Percentiles rank a stretch among this genome's conserved stretches.
phyloP scores from a whole-genome alignment of 23 tunicate species.

The Styela plicata region DNA sequence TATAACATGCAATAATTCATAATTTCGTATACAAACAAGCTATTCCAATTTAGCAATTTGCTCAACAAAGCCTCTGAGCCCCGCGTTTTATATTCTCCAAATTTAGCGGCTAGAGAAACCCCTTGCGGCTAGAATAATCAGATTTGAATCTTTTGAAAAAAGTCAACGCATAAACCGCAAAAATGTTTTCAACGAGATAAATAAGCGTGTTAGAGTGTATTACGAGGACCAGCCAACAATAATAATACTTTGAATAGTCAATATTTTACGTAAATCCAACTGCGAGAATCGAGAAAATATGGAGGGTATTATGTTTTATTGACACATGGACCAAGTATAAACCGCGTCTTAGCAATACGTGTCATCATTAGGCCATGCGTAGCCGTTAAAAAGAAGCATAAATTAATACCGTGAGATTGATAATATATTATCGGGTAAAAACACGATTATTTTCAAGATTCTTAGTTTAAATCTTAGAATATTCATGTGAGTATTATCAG shows the following conservation, averaged over 20 bases:
- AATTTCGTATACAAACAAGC: neutral
- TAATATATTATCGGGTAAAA: no score
- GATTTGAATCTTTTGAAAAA: neutral
- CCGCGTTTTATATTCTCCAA: neutral
- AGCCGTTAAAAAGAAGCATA: no score
- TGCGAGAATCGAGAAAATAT: no score
- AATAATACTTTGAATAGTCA: neutral
- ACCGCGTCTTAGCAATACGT: no score
- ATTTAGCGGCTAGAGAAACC: neutral
- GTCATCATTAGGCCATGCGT: no score
- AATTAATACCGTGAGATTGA: no score
- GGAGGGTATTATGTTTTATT: no score
- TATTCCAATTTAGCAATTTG: neutral
- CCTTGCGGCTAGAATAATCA: neutral
- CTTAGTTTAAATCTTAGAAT: neutral
- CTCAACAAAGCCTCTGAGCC: neutral
- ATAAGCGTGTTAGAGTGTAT: neutral
- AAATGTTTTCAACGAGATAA: neutral
- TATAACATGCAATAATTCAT: neutral
- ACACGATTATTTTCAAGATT: no score
- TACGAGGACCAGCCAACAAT: neutral
- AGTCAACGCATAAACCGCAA: neutral
- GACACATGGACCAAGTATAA: no score
- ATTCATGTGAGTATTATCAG: neutral
- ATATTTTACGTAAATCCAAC: no score